Base-by-base conservation (phyloP, 2,888 invertebrate species). In the Drosophila infuscata region DNA sequence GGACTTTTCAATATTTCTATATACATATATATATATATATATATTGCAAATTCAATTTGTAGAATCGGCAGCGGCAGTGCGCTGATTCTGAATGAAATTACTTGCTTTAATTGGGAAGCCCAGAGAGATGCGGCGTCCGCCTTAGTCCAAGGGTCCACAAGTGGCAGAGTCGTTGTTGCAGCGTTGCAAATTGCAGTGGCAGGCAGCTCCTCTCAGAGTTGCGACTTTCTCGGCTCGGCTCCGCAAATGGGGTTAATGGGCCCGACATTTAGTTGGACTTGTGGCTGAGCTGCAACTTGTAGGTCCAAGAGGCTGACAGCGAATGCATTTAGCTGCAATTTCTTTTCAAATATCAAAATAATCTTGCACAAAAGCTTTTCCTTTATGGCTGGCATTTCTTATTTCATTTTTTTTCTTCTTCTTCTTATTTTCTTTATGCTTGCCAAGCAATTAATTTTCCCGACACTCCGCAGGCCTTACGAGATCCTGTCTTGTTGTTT, bases 31-130 rank as follows among this genome's bases (percentile, higher is more conserved):
- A 8, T 38, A 41, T n/a, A n/a, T 41, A 9, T n/a, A n/a, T 61
- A 17, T 51, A 70, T 79, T 79, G 79, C 62, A 79, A 78, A 78
- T 79, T 79, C 67, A 78, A 79, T 78, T 78, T 78, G 79, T 79
- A 46, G 53, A 66, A 36, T 59, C 57, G 48, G 9, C 41, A 4
- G 46, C 25, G 15, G 20, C 46, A 46, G 25, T 2, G 46, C 15
- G 15, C 46, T 46, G 15, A 46, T 64, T 59, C 74, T 53, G 69
- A 64, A 79, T 78, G 71, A 67, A 78, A 78, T 71, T 71, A 76
- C 36, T 80, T 68, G 52, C 51, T 58, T 80, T 79, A 79, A 79
- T 79, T 79, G 79, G 67, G 7, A 38, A 32, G 20, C 63, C 43
- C 33, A 25, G 15, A 57, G 29, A 46, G 25, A 25, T 46, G 46